phyloP scores from a whole-genome alignment of 2,888 invertebrate genomes.

The Linnaemya vulpina region DNA sequence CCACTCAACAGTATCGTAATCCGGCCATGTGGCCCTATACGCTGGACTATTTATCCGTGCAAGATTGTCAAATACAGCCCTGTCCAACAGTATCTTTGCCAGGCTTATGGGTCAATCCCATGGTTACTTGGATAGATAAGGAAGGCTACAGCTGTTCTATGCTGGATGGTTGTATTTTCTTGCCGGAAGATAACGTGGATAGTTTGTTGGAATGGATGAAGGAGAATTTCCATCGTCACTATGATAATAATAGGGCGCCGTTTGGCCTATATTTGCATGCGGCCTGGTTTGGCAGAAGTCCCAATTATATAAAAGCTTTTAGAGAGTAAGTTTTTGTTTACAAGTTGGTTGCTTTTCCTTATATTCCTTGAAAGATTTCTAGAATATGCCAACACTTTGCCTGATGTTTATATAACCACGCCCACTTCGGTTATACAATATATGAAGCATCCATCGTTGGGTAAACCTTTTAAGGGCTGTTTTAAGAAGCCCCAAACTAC shows the following conservation, averaged over 20 bases:
- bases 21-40: slow-evolving; percentile 87
- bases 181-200: slow-evolving; percentile 83
- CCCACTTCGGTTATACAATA: slow-evolving; percentile 79
- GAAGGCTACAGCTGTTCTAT: slow-evolving; percentile 84
- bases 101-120: slow-evolving; percentile 86
- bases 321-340: slow-evolving; percentile 77
- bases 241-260: slow-evolving; percentile 86
- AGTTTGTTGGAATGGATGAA: slow-evolving; percentile 85
- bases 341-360: background rate
- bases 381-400: slow-evolving; percentile 84
- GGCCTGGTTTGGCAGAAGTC: slow-evolving; percentile 85
- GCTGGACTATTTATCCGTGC: slow-evolving; percentile 84
- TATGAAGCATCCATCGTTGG: slow-evolving; percentile 78
- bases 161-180: slow-evolving; percentile 84
- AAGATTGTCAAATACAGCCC: slow-evolving; percentile 84
- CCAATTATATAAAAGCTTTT: slow-evolving; percentile 84
- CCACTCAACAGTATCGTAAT: slow-evolving; percentile 83
- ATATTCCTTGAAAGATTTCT: slow-evolving; percentile 83
- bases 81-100: slow-evolving; percentile 84
- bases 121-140: slow-evolving; percentile 84
- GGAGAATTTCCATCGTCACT: slow-evolving; percentile 86
- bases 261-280: slow-evolving; percentile 88
- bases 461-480: slow-evolving; percentile 79
- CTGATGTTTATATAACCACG: slow-evolving; percentile 86
- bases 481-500: slow-evolving; percentile 74